phyloP scores from a whole-genome alignment of 1,140 invertebrate species.

The Musca vetustissima region DNA sequence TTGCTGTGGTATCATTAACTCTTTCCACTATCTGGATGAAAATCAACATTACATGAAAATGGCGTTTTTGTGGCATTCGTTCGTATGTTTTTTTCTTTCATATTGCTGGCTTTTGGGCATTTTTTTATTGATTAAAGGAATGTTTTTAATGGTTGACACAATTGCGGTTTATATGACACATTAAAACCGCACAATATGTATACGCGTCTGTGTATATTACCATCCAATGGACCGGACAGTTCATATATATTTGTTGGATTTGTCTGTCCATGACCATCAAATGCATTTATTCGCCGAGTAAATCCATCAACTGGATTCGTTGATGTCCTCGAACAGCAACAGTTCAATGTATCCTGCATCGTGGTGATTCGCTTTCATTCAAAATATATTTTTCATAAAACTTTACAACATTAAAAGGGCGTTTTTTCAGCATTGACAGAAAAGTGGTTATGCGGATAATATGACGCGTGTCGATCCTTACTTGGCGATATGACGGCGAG shows the following conservation, averaged over 20 bases:
- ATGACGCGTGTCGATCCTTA: not conserved
- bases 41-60: conserved; percentile 11
- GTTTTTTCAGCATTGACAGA: conserved; percentile 1
- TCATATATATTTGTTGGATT: too few relatives aligned
- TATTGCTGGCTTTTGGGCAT: not conserved
- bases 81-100: not conserved
- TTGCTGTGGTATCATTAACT: too few relatives aligned
- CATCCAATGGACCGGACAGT: too few relatives aligned
- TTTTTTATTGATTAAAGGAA: not conserved
- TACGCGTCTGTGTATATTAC: too few relatives aligned
- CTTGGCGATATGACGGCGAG: too few relatives aligned
- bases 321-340: too few relatives aligned
- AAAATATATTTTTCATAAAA: not conserved
- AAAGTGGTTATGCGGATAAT: conserved; percentile 3
- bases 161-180: too few relatives aligned
- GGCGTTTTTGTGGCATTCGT: conserved; percentile 3
- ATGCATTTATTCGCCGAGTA: not conserved
- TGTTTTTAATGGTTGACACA: too few relatives aligned
- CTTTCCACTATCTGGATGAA: too few relatives aligned
- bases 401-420: conserved; percentile 8
- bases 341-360: too few relatives aligned
- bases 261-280: too few relatives aligned
- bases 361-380: not conserved
- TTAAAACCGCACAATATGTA: too few relatives aligned
- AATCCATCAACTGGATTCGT: not conserved